Base-by-base conservation (phyloP, 2,888 invertebrate genomes). In the Drosophila macrospina region DNA sequence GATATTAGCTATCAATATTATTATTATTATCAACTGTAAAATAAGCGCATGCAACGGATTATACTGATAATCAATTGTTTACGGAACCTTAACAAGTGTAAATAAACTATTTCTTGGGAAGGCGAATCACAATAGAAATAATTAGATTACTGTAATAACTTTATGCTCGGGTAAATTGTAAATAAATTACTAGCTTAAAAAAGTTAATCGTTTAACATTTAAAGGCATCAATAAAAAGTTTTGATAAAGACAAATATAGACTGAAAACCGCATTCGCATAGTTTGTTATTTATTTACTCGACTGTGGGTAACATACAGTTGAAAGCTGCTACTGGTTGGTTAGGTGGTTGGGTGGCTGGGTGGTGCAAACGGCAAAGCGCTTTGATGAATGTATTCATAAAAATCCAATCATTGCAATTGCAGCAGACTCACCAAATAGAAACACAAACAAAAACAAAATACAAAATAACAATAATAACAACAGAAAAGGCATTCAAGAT, bases 301-400 rank as follows among this genome's bases (percentile, higher is more conserved):
- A 20, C 20, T 2, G 20, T 20, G 20, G 20, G 20, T 20, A 20
- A 20, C 20, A 30, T 41, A 20, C n/a, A 30, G 28, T 20, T 30
- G 20, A 20, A 48, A 34, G 6, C n/a, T 59, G 48, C 47, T 45
- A 24, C 41, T 48, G 70, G 45, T 24, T 51, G 50, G 10, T 6
- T 20, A n/a, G 30, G 10, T 8, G 11, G 28, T 28, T 28, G 5
- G 26, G 26, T 26, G 26, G 26, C 7, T 15, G 15, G 32, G 30
- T 16, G 24, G n/a, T 24, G 13, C 34, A 26, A 15, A 8, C 26
- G 44, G 28, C 13, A 48, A 48, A 48, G 42, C 56, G 66, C 62
- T 86, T 85, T 89, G 89, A 89, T 86, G 86, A 86, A 89, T 86
- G 86, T 89, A 85, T 86, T 86, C 86, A 86, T 89, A 89, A 86